Conservation (phyloP, 1,140 invertebrate species). For the Drosophila arawakana region DNA sequence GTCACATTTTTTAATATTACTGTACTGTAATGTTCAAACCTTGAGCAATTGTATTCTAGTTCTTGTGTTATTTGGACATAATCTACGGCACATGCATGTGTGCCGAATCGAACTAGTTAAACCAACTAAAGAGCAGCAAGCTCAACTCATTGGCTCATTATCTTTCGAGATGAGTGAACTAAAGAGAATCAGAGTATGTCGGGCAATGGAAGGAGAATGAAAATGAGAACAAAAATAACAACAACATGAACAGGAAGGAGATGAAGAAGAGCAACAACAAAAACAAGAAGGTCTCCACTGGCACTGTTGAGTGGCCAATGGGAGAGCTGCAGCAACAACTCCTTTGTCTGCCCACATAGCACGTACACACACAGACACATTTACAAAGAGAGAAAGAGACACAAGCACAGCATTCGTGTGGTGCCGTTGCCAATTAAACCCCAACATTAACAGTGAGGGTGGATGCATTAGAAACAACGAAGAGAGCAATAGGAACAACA, state of each 20-base stretch:
- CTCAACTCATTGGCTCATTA: not conserved
- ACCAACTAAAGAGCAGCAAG: not conserved
- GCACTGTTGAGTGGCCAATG: slow-evolving; percentile 1
- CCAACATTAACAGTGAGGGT: slow-evolving; percentile 33
- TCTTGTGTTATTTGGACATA: too few species aligned
- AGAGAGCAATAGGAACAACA: not conserved
- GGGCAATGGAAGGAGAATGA: not conserved
- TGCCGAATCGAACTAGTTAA: not conserved
- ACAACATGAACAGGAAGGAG: not conserved
- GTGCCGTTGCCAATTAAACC: slow-evolving; percentile 40
- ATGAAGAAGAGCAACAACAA: not conserved
- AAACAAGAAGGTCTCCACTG: not conserved
- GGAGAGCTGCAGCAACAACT: slow-evolving; percentile 27
- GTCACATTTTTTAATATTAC: too few species aligned
- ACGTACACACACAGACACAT: not conserved
- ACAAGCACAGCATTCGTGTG: slow-evolving; percentile 22
- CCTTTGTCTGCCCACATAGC: slow-evolving; percentile 6
- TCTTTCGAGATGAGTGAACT: not conserved
- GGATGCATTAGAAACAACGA: slow-evolving; percentile 16
- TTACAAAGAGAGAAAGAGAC: too few species aligned
- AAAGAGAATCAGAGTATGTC: not conserved
- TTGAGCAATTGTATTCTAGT: too few species aligned
- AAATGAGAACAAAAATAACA: not conserved
- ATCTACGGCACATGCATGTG: too few species aligned
- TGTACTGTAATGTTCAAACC: too few species aligned